phyloP scores from a whole-genome alignment of 2,888 invertebrate genomes.

The Meliscaeva auricollis region DNA sequence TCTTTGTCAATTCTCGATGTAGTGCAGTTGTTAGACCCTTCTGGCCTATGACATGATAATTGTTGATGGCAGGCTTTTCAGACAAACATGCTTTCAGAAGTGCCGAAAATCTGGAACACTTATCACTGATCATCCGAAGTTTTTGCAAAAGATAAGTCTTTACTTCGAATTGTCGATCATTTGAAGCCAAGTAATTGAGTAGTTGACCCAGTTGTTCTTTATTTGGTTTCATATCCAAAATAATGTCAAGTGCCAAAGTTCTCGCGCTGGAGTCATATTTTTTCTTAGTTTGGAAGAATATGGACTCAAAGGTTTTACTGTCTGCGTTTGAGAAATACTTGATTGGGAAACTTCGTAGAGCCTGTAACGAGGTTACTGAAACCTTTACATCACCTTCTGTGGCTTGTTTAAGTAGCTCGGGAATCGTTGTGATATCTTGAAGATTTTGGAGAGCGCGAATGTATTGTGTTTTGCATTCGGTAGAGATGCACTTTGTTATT shows the following conservation, averaged over 20 bases:
- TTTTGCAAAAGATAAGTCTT: constrained; percentile 88
- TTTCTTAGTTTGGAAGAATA: constrained; percentile 87
- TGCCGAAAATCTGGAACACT: constrained; percentile 84
- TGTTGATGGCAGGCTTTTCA: constrained; percentile 85
- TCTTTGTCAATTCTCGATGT: constrained; percentile 86
- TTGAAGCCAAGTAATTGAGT: constrained; percentile 84
- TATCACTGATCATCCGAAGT: constrained; percentile 86
- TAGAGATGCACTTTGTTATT: constrained; percentile 85
- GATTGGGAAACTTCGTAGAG: constrained; percentile 86
- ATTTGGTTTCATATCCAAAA: constrained; percentile 87
- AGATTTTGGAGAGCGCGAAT: constrained; percentile 90
- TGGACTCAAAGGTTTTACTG: constrained; percentile 84
- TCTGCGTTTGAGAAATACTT: constrained; percentile 82
- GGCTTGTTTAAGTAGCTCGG: constrained; percentile 86
- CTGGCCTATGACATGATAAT: constrained; percentile 89
- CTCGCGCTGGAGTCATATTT: constrained; percentile 89
- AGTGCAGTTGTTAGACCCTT: constrained; percentile 91
- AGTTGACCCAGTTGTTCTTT: constrained; percentile 85
- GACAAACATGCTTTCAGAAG: constrained; percentile 84
- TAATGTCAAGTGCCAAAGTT: constrained; percentile 89
- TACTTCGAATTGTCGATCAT: constrained; percentile 87
- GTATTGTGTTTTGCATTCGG: constrained; percentile 86
- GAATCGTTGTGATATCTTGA: constrained; percentile 86
- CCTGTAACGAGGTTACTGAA: constrained; percentile 88
- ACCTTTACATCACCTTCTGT: constrained; percentile 85